Evolutionary conservation across 92 coral and sea anemone genomes (phyloP), one percentile per base, ranked within the genome.

Genomic region (Paramuricea clavata): DNA sequence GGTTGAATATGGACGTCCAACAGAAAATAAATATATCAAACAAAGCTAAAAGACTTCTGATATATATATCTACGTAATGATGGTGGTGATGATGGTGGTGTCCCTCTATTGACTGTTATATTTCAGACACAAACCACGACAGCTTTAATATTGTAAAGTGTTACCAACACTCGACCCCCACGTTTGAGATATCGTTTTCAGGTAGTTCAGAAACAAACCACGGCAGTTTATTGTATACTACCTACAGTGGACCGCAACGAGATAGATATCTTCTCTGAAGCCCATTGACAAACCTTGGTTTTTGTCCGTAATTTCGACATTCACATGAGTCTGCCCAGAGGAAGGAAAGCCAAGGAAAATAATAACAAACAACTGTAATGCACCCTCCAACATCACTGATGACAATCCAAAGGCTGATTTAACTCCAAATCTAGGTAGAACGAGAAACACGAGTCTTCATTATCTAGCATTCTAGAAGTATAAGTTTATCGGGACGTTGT

Each of bases 241-340:
- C 42, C 3, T 52, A n/a, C n/a, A n/a, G n/a, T n/a, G n/a, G n/a
- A n/a, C n/a, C n/a, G n/a, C n/a, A n/a, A n/a, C n/a, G n/a, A n/a
- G n/a, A n/a, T n/a, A n/a, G n/a, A 28, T 6, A 16, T 31, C 21
- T 28, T 39, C 39, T 27, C 23, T 17, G 15, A 49, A 59, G 2
- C 23, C 3, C 8, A 30, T 8, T 32, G 70, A 21, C 74, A 35
- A 41, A 79, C 84, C 84, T 79, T 79, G 84, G 35, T 43, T 59
- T 8, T 79, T 16, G 47, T 79, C 84, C 49, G 73, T 59, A 21
- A 79, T 30, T 22, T 35, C 1, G 74, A 79, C 84, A 42, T 79
- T 67, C 33, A 19, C 9, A 60, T 52, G 83, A 57, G 69, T 32
- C 49, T 47, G 84, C 27, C 73, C 84, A 47, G 22, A 28, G 72